Conservation (phyloP, 2,797 vertebrate genomes). For the Pteronotus mesoamericanus region DNA sequence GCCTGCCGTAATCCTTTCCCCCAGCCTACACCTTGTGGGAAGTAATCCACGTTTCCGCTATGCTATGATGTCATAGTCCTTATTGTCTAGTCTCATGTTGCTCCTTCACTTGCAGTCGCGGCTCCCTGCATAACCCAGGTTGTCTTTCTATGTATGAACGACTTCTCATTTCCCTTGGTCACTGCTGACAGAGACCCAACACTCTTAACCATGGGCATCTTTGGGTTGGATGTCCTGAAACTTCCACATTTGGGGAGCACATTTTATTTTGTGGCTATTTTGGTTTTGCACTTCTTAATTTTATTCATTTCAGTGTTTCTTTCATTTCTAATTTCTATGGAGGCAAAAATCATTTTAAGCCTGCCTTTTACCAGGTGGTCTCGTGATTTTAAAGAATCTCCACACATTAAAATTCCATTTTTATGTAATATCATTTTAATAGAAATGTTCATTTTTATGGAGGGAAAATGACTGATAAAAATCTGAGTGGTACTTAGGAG, state of each 20-base stretch:
- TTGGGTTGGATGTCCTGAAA: background rate
- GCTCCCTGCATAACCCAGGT: background rate
- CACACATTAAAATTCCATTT: constrained; percentile 62
- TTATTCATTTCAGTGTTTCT: constrained; percentile 9
- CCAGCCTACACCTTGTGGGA: background rate
- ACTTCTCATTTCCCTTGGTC: background rate
- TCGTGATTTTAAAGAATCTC: constrained; percentile 54
- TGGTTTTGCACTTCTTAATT: constrained; percentile 41
- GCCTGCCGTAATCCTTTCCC: background rate
- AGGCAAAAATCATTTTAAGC: background rate
- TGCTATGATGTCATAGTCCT: background rate
- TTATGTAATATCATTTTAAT: constrained; percentile 63
- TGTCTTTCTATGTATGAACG: background rate
- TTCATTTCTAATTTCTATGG: constrained; percentile 22
- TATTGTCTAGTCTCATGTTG: background rate
- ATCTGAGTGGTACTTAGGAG: constrained; percentile 51
- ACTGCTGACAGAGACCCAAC: background rate
- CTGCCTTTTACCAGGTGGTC: constrained; percentile 45
- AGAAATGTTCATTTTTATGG: constrained; percentile 64
- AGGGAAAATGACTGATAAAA: constrained; percentile 60
- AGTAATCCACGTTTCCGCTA: background rate
- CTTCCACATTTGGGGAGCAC: background rate
- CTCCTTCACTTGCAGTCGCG: background rate
- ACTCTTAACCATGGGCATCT: background rate
- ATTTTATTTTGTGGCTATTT: constrained; percentile 1